Evolutionary conservation across 2,113 vertebrate species (phyloP), one percentile per base, ranked within the genome.

Genomic region (Toxotes chatareus): DNA sequence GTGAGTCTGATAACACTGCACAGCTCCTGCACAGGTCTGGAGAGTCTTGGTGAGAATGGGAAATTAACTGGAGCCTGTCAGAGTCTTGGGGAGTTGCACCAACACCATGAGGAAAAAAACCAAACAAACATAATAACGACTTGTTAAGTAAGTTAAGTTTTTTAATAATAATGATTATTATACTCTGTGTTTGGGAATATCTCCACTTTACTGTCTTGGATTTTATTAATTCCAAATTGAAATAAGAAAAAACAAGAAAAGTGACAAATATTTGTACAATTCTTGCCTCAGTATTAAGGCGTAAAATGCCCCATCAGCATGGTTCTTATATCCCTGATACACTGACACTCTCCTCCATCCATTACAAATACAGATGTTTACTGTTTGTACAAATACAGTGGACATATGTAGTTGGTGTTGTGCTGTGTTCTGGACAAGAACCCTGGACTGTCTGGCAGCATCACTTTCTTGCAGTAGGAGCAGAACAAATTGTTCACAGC

Each of bases 11-110:
- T 61, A 44, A 36, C 51, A 13, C 44, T 46, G 47, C 7, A 2
- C 38, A 21, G 56, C 51, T 70, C 23, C 67, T 21, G 31, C 42
- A 34, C 17, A 7, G 34, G n/a, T 27, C 53, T 32, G 14, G 9
- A 68, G 36, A 14, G 40, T 34, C 60, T 17, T 0, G 0, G 17
- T 7, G 34, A 31, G 34, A n/a, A 10, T 27, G 19, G 21, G 12
- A 38, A 31, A 51, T 44, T 1, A 16, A 34, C 11, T n/a, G 40
- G 17, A 57, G 17, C 32, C 19, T 23, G 34, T 69, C 31, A 5
- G 4, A 32, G 31, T 61, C 49, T 47, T 67, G 5, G 3, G 40
- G 79, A 76, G 61, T 60, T 75, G 72, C 59, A 73, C 27, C 53
- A 34, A 66, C 11, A 64, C 46, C 10, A 19, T 11, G 2, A 10